Conservation (phyloP, 2,113 vertebrate genomes). For the Labeo rohita region DNA sequence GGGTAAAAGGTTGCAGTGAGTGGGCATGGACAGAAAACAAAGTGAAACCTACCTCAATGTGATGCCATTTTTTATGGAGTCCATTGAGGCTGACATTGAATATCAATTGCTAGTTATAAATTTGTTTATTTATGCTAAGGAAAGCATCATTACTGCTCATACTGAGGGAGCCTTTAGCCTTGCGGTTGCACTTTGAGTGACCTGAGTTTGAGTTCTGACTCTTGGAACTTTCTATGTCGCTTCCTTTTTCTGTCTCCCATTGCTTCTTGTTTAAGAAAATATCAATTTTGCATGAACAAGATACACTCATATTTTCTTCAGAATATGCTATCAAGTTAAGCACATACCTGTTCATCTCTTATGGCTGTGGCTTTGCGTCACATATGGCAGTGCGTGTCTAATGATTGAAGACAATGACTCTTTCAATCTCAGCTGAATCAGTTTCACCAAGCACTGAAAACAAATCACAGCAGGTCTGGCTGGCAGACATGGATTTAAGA, state of each 20-base stretch:
- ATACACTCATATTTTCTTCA: background rate
- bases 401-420: background rate
- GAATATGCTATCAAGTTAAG: background rate
- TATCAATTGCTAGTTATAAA: background rate
- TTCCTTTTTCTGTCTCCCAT: background rate
- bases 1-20: slow-evolving; percentile 29
- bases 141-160: background rate
- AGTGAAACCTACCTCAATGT: slow-evolving; percentile 33
- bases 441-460: slow-evolving; percentile 26
- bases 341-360: background rate
- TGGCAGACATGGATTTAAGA: slow-evolving; percentile 18
- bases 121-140: background rate
- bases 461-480: slow-evolving; percentile 22
- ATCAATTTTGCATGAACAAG: background rate
- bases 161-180: background rate
- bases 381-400: background rate
- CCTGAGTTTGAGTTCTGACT: background rate
- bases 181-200: background rate
- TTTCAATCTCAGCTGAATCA: slow-evolving; percentile 1
- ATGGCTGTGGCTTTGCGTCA: background rate
- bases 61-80: slow-evolving; percentile 11
- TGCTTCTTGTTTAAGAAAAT: background rate
- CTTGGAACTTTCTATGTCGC: background rate
- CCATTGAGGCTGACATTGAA: background rate
- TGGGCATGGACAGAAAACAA: background rate